Evolutionary conservation across 2,888 invertebrate species (phyloP), one percentile per base, ranked within the genome.

Genomic region (Lymantria dispar): DNA sequence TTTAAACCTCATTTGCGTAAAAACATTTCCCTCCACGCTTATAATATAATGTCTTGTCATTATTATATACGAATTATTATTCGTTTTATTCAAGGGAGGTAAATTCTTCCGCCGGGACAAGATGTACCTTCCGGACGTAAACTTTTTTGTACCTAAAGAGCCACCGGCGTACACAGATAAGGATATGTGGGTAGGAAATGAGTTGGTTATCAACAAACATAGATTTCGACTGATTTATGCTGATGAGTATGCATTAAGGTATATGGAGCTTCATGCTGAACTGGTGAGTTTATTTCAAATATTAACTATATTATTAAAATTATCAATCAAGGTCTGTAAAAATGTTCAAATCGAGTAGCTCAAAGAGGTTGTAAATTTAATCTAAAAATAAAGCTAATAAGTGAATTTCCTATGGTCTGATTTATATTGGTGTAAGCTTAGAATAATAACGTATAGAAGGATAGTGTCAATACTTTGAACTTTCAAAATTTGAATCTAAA

Each of bases 131-230:
- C 96, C 96, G 0, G 94, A 94, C 5, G 95, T 95, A 60, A 93
- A 96, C 22, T 92, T 94, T 74, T 95, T 93, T 69, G 92, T 93
- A 41, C 94, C 94, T 8, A 93, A 94, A 62, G 94, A 95, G 40
- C 97, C 98, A 0, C 91, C 93, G 7, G 93, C 94, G 61, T 98
- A 96, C 78, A 93, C 94, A 0, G 94, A 96, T 7, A 92, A 94
- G 62, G 95, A 98, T 78, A 95, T 98, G 90, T 97, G 95, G 88
- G 93, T 98, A 15, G 98, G 98, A 1, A 95, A 96, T 15, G 93
- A 93, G 42, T 71, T 98, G 42, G 94, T 94, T 39, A 92, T 98
- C 13, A 95, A 95, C 75, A 94, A 94, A 61, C 97, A 96, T 72
- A 83, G 94, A 43, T 98, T 98, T 79, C 87, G 95, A 44, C 90